A percentile compares a stretch with the other conserved stretches of the same genome.
Conservation (phyloP, 2,113 vertebrate genomes). For the Psittacus erithacus region DNA sequence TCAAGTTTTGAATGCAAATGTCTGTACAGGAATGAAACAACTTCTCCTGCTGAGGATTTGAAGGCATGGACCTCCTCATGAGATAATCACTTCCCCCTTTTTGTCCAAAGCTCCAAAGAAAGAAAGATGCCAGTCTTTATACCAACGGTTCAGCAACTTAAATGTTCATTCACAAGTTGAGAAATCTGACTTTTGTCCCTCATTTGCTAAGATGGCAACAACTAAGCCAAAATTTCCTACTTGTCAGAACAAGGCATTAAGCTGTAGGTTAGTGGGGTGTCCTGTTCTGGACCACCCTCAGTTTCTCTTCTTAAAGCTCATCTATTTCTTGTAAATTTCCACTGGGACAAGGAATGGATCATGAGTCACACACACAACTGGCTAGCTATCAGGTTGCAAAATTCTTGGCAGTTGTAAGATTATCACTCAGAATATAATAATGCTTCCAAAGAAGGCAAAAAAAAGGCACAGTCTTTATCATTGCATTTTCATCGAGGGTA, state of each 20-base stretch:
- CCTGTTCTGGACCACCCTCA: neutral
- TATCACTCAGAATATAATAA: neutral
- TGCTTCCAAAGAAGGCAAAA: neutral
- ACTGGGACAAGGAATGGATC: neutral
- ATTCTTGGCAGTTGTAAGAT: neutral
- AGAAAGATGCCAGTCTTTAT: neutral
- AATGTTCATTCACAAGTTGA: neutral
- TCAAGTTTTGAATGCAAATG: neutral
- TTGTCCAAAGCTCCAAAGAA: neutral
- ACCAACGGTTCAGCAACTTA: neutral
- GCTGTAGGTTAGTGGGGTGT: rapidly evolving
- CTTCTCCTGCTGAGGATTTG: neutral
- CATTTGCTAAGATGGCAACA: neutral
- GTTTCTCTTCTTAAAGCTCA: neutral
- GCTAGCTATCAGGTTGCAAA: neutral
- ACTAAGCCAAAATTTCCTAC: neutral
- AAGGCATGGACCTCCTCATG: neutral
- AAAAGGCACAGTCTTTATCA: neutral
- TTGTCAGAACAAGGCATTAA: neutral
- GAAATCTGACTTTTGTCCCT: neutral
- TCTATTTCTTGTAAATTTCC: neutral
- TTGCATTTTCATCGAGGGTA: neutral
- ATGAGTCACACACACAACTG: neutral
- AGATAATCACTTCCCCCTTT: neutral
- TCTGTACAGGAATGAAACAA: neutral